A percentile compares a stretch with the other conserved stretches of the same genome.
phyloP scores from a whole-genome alignment of 2,113 vertebrate species.

The Odocoileus virginianus region DNA sequence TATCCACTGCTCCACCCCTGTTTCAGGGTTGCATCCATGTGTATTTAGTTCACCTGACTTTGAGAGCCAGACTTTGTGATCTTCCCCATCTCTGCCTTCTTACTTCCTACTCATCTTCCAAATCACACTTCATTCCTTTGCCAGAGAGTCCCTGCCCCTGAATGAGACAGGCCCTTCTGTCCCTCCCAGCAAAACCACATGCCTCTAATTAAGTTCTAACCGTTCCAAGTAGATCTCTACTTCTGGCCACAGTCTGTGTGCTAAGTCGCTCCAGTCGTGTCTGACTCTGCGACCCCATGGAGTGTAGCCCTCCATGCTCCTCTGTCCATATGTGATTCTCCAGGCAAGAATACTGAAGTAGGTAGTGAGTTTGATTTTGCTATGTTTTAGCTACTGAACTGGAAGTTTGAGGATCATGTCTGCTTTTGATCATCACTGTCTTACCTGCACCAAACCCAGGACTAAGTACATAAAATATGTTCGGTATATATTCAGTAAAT shows the following conservation, averaged over 20 bases:
- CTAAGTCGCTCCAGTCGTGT: neutral
- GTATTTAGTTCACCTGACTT: neutral
- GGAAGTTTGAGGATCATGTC: neutral
- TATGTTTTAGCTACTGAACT: neutral
- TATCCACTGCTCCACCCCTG: neutral
- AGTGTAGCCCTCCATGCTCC: neutral
- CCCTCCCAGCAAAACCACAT: neutral
- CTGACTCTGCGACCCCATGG: neutral
- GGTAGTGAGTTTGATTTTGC: neutral
- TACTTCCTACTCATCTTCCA: neutral
- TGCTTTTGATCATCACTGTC: neutral
- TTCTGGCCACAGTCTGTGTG: neutral
- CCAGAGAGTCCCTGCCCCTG: neutral
- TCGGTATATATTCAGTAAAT: neutral
- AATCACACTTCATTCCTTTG: neutral
- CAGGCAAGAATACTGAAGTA: neutral
- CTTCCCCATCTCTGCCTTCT: neutral
- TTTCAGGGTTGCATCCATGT: neutral
- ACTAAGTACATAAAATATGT: neutral
- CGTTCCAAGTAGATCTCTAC: too few species aligned
- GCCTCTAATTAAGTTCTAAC: neutral
- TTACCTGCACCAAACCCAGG: neutral
- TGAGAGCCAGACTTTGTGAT: neutral
- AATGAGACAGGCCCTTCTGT: neutral
- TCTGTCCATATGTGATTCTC: neutral